Evolutionary conservation across 2,797 vertebrate species (phyloP), one percentile per base, ranked within the genome.

Genomic region (Intellagama lesueurii): DNA sequence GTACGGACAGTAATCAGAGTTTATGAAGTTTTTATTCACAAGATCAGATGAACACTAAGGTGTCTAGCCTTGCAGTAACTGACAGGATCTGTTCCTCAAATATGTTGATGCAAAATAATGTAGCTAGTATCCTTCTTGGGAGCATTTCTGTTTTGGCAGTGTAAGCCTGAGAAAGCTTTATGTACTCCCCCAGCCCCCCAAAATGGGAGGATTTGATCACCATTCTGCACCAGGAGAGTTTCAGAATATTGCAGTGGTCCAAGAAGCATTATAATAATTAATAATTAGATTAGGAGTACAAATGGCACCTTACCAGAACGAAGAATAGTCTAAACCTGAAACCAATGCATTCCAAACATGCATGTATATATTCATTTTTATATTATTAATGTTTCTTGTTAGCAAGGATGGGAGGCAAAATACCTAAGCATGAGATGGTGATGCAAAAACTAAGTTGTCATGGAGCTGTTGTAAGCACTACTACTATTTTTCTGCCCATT

Each of bases 301-400:
- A 49, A 85, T 64, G 35, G 32, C 49, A 85, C n/a, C 68, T 72
- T 85, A 32, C 68, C 76, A 89, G 76, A 72, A 80, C 22, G 72
- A 40, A 89, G 17, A 16, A 30, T 73, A 32, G 56, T 80, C 8
- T 52, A 47, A n/a, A 14, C 22, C 16, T 40, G 30, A 75, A 75
- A 47, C 9, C 0, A n/a, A 56, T 79, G n/a, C 73, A 49, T 88
- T 80, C 49, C 32, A 85, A 81, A 76, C 32, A 32, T 49, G 52
- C 30, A 5, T 70, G 22, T 32, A 64, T 70, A n/a, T 75, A 70
- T 69, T 79, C 35, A 32, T 28, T 44, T 9, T 47, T 64, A 85
- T 28, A 64, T 64, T 56, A 56, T 56, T 56, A 8, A 72, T 73
- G 22, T 89, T 73, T 89, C 49, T 17, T 17, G 60, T 81, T 47